These are phyloP conservation scores for Forbesichthys papilliferus DNA, from an alignment of 2,113 vertebrate genomes.

Conservation along the genomic window DNA sequence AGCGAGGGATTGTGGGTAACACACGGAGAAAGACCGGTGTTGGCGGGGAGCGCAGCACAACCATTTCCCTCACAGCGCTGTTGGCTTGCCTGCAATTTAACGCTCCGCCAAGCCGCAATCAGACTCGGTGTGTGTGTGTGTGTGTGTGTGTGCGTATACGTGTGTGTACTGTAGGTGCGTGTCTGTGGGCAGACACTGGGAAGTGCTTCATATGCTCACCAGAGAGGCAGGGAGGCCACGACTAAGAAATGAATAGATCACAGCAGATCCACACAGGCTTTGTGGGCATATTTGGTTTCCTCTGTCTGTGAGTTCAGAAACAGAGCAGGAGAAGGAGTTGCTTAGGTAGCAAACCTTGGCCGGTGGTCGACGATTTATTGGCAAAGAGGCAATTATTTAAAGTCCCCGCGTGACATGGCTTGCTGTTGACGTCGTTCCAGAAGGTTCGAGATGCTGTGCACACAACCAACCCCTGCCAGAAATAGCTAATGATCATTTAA, in stretches of 20 bases:
- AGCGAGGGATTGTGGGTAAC: not conserved
- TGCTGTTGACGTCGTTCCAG: too few species aligned
- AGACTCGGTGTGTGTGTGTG: constrained; percentile 28
- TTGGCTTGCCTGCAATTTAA: constrained; percentile 70
- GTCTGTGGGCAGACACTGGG: not conserved
- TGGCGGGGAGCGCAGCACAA: constrained; percentile 54
- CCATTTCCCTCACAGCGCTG: constrained; percentile 58
- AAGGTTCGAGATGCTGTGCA: too few species aligned
- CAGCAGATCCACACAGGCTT: constrained; percentile 38
- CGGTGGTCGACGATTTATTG: too few species aligned
- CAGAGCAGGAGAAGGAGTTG: not conserved
- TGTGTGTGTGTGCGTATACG: not conserved
- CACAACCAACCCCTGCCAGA: too few species aligned
- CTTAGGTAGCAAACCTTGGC: not conserved
- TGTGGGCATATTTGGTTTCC: constrained; percentile 36
- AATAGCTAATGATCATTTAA: too few species aligned
- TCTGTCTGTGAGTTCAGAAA: not conserved
- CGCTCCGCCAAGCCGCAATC: constrained; percentile 67
- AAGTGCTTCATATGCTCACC: constrained; percentile 31
- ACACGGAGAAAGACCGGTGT: constrained; percentile 38
- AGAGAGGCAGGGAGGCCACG: constrained; percentile 21
- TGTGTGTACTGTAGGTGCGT: not conserved
- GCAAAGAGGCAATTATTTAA: too few species aligned
- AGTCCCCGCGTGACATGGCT: too few species aligned
- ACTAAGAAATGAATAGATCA: constrained; percentile 49